Percentiles rank a stretch among this genome's conserved stretches.
phyloP scores from a whole-genome alignment of 2,888 invertebrate genomes.

The Diogma glabrata region DNA sequence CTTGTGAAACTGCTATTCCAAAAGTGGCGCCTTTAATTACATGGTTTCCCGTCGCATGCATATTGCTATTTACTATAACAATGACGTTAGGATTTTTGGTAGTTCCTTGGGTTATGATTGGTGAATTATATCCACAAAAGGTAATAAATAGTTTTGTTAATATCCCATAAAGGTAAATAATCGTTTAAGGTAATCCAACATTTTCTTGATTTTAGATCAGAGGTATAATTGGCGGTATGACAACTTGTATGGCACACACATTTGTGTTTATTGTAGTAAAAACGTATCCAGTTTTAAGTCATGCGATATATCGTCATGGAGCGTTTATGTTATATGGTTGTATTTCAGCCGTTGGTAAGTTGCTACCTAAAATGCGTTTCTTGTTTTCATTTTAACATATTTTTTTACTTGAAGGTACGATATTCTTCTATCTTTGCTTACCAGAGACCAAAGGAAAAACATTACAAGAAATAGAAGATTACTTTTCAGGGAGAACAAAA shows the following conservation, averaged over 20 bases:
- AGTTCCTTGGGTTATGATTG: slow-evolving; percentile 63
- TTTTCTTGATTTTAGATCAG: no score
- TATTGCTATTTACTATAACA: slow-evolving; percentile 47
- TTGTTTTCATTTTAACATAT: slow-evolving; percentile 7
- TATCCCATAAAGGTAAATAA: no score
- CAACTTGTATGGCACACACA: slow-evolving; percentile 51
- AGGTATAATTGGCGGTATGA: slow-evolving; percentile 53
- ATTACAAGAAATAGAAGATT: slow-evolving; percentile 58
- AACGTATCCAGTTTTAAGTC: slow-evolving; percentile 47
- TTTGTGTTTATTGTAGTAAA: slow-evolving; percentile 57
- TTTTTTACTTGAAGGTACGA: slow-evolving; percentile 34
- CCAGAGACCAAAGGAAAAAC: slow-evolving; percentile 58
- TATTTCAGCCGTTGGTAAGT: slow-evolving; percentile 45
- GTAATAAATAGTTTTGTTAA: no score
- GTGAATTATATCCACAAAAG: slow-evolving; percentile 59
- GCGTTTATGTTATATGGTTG: slow-evolving; percentile 49
- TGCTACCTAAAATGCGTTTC: neutral
- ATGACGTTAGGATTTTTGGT: slow-evolving; percentile 56
- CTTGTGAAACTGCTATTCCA: slow-evolving; percentile 38
- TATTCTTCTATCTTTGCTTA: slow-evolving; percentile 51
- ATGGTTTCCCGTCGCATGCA: slow-evolving; percentile 51
- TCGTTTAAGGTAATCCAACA: no score
- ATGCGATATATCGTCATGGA: slow-evolving; percentile 43
- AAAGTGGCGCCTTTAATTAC: slow-evolving; percentile 33
- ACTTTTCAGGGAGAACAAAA: slow-evolving; percentile 51